Evolutionary conservation across 2,113 vertebrate genomes (phyloP).

Genomic region (Jacana jacana): DNA sequence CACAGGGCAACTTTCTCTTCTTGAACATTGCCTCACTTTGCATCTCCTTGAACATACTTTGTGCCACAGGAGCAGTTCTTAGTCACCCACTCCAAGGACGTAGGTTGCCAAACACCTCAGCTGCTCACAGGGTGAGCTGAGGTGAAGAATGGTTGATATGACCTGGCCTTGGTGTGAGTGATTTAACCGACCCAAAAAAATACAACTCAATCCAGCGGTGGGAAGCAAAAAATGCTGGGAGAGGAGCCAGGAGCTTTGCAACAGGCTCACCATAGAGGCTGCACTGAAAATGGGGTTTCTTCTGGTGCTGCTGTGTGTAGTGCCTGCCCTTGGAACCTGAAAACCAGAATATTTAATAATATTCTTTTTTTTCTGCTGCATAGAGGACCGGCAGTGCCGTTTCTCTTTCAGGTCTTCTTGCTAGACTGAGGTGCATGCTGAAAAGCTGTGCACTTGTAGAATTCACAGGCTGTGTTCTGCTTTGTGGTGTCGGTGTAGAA

Average conservation of each 20-base stretch:
- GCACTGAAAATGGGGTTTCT: neutral
- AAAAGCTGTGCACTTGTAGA: neutral
- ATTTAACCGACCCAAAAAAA: neutral
- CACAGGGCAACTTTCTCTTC: neutral
- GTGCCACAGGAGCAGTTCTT: neutral
- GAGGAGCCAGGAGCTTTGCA: neutral
- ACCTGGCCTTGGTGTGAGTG: neutral
- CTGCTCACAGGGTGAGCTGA: neutral
- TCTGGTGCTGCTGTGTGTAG: neutral
- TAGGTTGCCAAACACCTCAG: neutral
- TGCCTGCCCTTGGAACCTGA: neutral
- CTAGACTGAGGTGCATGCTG: neutral
- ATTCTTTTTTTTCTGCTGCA: neutral
- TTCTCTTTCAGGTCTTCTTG: neutral
- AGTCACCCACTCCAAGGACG: neutral
- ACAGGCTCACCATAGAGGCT: neutral
- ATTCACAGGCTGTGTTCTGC: neutral
- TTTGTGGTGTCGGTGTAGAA: neutral
- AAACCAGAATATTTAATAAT: neutral
- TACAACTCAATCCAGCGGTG: neutral
- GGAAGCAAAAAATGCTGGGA: neutral
- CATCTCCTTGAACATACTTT: neutral
- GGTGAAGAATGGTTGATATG: neutral
- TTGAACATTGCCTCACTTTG: neutral
- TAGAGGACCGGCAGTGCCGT: neutral